phyloP scores from a whole-genome alignment of 2,888 invertebrate genomes.

The Boloria euphrosyne region DNA sequence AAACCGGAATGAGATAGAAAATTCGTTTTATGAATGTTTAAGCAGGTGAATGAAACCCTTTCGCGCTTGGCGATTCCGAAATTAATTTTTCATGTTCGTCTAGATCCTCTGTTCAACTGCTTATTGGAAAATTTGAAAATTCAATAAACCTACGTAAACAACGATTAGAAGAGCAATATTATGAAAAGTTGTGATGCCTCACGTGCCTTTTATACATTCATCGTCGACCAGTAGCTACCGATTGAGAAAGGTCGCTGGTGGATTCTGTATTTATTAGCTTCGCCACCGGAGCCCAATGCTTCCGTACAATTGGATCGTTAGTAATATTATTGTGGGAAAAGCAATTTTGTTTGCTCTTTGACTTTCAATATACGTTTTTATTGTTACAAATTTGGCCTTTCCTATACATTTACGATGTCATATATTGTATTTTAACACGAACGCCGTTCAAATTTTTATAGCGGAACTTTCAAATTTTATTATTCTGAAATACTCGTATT shows the following conservation, averaged over 20 bases:
- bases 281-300: constrained; percentile 71
- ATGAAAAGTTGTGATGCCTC: constrained; percentile 58
- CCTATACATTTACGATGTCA: constrained; percentile 65
- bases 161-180: constrained; percentile 61
- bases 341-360: constrained; percentile 79
- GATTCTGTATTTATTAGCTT: constrained; percentile 80
- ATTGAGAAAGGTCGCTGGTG: constrained; percentile 65
- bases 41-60: constrained; percentile 53
- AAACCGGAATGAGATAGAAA: constrained; percentile 21
- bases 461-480: constrained; percentile 6
- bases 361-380: constrained; percentile 73
- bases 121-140: constrained; percentile 53
- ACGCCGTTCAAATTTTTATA: constrained; percentile 58
- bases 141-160: constrained; percentile 61
- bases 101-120: constrained; percentile 45
- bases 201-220: constrained; percentile 68
- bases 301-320: constrained; percentile 80
- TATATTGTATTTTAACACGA: constrained; percentile 66
- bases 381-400: constrained; percentile 75
- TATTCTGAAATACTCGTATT: constrained; percentile 4
- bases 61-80: constrained; percentile 49
- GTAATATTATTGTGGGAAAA: constrained; percentile 79
- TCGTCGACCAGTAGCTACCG: constrained; percentile 55
- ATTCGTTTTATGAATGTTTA: constrained; percentile 34
- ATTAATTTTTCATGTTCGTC: constrained; percentile 64